phyloP scores from a whole-genome alignment of 2,888 invertebrate species.

The Acrobasis suavella region DNA sequence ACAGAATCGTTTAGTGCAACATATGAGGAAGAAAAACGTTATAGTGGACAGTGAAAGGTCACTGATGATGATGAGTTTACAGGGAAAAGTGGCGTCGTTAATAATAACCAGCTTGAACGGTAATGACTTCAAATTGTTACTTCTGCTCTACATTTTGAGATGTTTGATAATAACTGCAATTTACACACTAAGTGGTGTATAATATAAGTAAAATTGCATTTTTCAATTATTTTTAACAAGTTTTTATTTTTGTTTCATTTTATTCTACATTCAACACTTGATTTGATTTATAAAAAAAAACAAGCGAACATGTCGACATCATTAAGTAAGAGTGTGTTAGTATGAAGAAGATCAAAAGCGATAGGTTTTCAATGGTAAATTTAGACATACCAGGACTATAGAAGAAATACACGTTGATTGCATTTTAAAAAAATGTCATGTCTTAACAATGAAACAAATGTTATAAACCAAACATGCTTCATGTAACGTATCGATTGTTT shows the following conservation, averaged over 20 bases:
- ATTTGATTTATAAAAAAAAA: no score
- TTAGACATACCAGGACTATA: no score
- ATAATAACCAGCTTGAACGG: not conserved
- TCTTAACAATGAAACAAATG: not conserved
- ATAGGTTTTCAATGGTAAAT: no score
- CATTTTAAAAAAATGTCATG: no score
- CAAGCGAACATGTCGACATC: no score
- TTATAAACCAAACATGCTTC: not conserved
- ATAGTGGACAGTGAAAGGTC: conserved; percentile 9
- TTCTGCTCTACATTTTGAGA: not conserved
- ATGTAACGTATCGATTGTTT: conserved; percentile 5
- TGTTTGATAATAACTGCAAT: not conserved
- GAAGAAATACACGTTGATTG: no score
- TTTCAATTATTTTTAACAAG: not conserved
- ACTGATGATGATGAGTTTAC: conserved; percentile 8
- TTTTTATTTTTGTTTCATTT: no score
- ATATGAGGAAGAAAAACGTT: conserved; percentile 12
- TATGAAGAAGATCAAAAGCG: no score
- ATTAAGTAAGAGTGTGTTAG: no score
- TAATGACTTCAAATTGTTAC: conserved; percentile 1
- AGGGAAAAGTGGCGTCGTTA: conserved; percentile 14
- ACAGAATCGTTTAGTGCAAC: conserved; percentile 3
- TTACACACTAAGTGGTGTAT: not conserved
- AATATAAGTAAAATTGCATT: not conserved
- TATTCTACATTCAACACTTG: no score